phyloP scores from a whole-genome alignment of 2,888 invertebrate species.

The Dicranocentrus wangi region DNA sequence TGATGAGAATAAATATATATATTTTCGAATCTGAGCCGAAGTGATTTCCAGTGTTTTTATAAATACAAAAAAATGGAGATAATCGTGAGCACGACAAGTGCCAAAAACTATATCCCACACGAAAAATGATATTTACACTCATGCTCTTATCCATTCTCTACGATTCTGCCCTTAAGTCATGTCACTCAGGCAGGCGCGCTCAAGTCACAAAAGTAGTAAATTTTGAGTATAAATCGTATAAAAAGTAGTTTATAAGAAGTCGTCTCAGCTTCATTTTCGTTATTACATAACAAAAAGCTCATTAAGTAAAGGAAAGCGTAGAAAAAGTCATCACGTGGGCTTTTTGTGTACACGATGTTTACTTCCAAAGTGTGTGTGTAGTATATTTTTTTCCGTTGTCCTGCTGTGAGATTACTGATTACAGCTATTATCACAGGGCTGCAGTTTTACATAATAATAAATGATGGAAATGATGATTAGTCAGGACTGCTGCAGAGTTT shows the following conservation, averaged over 20 bases:
- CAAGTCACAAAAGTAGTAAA: too few species aligned
- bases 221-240: not conserved
- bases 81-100: not conserved
- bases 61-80: not conserved
- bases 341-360: not conserved
- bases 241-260: not conserved
- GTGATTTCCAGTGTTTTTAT: not conserved
- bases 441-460: not conserved
- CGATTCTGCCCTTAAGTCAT: not conserved
- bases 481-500: not conserved
- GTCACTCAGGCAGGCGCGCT: too few species aligned
- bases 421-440: constrained; percentile 8
- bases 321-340: constrained; percentile 36
- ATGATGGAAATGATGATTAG: constrained; percentile 1
- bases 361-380: not conserved
- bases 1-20: not conserved
- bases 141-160: too few species aligned
- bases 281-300: constrained; percentile 14
- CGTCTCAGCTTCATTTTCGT: not conserved
- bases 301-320: constrained; percentile 45
- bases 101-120: not conserved
- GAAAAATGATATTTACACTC: too few species aligned
- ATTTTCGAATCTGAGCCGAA: too few species aligned
- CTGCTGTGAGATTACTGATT: constrained; percentile 15
- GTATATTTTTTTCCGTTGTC: not conserved